Base-by-base conservation (phyloP, 2,113 vertebrate species). In the Azemiops feae region DNA sequence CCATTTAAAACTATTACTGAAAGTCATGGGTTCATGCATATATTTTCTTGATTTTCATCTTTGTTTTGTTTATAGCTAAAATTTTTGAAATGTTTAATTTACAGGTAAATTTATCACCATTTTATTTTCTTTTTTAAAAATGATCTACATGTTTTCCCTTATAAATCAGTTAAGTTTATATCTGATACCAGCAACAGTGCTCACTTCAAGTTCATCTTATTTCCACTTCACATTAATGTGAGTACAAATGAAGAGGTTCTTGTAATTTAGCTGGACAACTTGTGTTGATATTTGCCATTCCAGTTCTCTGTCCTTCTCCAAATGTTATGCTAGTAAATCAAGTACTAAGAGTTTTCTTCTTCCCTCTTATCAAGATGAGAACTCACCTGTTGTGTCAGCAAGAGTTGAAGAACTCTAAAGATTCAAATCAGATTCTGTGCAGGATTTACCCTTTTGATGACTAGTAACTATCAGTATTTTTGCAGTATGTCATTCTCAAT, bases 371-470 rank as follows among this genome's bases (percentile, higher is more conserved):
- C 94, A 95, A 88, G 93, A 95, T 95, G 91, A 92, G 92, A 96
- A 95, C 92, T 95, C 12, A n/a, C 92, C 92, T 93, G 92, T 95
- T 96, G 55, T 96, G 97, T 95, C 96, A 96, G 20, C n/a, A 58
- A 95, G 88, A 89, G 91, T 30, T 95, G 93, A 95, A 94, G 93
- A 96, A 91, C 92, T n/a, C 85, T 96, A 96, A 97, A 97, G 96
- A 96, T 96, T 96, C 95, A 20, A 39, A 95, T 95, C 89, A 92
- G 87, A 85, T n/a, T 23, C 47, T 85, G 60, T 81, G 34, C 0
- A 87, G 92, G 94, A 58, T 85, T 89, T 87, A 86, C 81, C 93
- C 89, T 69, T 87, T 94, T 64, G 89, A 94, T 85, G 74, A 95
- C 93, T 64, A 43, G 91, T 88, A 93, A 55, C 88, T 39, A 91